Evolutionary conservation across 1,140 invertebrate genomes (phyloP), one percentile per base, ranked within the genome.

Genomic region (Linepithema humile): DNA sequence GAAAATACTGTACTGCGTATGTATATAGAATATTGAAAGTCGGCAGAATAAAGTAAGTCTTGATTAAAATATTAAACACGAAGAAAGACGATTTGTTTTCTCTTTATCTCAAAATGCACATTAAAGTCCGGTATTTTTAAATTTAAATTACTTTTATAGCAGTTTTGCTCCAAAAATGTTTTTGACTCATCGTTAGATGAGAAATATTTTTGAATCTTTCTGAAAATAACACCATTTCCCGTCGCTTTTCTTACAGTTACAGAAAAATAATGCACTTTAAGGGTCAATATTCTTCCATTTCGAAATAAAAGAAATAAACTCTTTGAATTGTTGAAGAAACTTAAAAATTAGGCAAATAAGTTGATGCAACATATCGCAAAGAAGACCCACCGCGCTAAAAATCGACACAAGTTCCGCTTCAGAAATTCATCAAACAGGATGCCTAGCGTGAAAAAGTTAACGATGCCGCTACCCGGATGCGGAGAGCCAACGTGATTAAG

Each of bases 401-500:
- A 9, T 59, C 2, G 72, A 32, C 60, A 1, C 20, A 2, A 48
- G 45, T 32, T 43, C 48, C 32, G 23, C 9, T 43, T 64, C 4
- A 7, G 0, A 3, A 64, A 23, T 12, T 35, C 38, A 62, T 75
- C 15, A 7, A n/a, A 32, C 12, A 35, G 62, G 29, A 2, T 40
- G 35, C 12, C 40, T 50, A 53, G 20, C 20, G 10, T 29, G 17
- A 26, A 67, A 38, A n/a, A 69, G 69, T 40, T 67, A 78, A 78
- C 62, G 57, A 23, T 43, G 1, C 32, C 15, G 43, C 40, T 29
- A 26, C 7, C 38, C 60, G 74, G 10, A 35, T 38, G 43, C 59
- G 23, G 3, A 65, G 32, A 65, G 9, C n/a, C n/a, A 10, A 62
- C 55, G 38, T 62, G 72, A 60, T 67, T 45, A 40, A 78, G 20